A percentile compares a stretch with the other conserved stretches of the same genome.
Conservation (phyloP, 2,888 invertebrate genomes). For the Erynnis tages region DNA sequence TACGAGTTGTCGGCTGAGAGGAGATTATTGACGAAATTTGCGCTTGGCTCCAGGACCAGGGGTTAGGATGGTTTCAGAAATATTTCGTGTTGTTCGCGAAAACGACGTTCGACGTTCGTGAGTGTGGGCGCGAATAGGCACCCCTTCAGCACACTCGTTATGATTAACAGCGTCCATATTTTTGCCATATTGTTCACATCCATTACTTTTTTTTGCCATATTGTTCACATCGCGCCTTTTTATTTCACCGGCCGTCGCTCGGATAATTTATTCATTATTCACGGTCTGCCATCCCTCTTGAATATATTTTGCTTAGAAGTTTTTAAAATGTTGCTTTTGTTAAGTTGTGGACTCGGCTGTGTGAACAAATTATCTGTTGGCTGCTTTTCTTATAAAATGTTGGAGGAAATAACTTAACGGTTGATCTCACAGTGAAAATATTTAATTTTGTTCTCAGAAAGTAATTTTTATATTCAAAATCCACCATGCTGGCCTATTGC, state of each 20-base stretch:
- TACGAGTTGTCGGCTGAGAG: no score
- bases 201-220: conserved; percentile 15
- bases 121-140: conserved; percentile 4
- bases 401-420: no score
- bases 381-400: neutral
- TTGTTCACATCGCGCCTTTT: conserved; percentile 4
- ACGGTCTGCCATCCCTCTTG: neutral
- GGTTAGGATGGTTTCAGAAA: conserved; percentile 45
- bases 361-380: neutral
- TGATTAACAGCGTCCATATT: conserved; percentile 24
- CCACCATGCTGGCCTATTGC: no score
- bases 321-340: conserved; percentile 8
- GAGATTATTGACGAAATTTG: no score
- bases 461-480: no score
- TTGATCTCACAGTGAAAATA: no score
- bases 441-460: no score
- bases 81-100: conserved; percentile 24
- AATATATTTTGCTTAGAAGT: conserved; percentile 9
- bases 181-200: conserved; percentile 8
- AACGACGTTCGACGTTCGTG: no score
- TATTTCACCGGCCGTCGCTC: conserved; percentile 7
- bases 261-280: conserved; percentile 23
- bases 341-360: conserved; percentile 3
- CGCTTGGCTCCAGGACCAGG: no score
- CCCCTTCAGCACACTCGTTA: conserved; percentile 19